Evolutionary conservation across 2,113 vertebrate genomes (phyloP), one percentile per base, ranked within the genome.

Genomic region (Tyrannus savana): DNA sequence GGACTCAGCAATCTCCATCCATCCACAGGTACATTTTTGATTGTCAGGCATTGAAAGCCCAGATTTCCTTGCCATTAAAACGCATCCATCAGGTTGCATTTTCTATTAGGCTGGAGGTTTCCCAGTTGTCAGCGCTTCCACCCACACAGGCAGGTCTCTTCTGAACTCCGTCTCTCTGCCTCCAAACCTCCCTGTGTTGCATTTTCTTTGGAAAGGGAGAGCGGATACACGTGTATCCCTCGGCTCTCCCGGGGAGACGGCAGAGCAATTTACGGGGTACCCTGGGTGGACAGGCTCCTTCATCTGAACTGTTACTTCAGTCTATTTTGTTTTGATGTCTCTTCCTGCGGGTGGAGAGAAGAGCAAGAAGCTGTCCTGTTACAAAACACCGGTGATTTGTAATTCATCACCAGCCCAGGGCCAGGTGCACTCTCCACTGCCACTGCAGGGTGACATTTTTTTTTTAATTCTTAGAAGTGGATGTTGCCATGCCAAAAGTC

Each of bases 91-190:
- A 84, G 76, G 64, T 55, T 58, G 86, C 68, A 78, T 93, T 96
- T 95, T 93, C 91, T 92, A 53, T 93, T 52, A 86, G 80, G 37
- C 76, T 44, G 64, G 76, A 89, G 76, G 86, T 75, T 81, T 81
- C 93, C 83, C 72, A 42, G 47, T 37, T 95, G 89, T 81, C 93
- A 95, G 64, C 0, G 0, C 73, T 92, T 90, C 91, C 95, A 96
- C 93, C 76, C 95, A 93, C 86, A 1, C 92, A 89, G 76, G 47
- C 68, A 84, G 42, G 89, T 92, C 55, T 41, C 94, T 84, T 79
- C 86, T 90, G 60, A 93, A 78, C 83, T 86, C 67, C 4, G 5
- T 84, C 92, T 91, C 19, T 1, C 87, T 86, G 75, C 76, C 76
- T 95, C 80, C 83, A 73, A 73, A 37, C 58, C 86, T 87, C 33